Evolutionary conservation across 30 jellyfish, hydroid and myxozoan species (phyloP).

Genomic region (Hydractinia symbiolongicarpus): DNA sequence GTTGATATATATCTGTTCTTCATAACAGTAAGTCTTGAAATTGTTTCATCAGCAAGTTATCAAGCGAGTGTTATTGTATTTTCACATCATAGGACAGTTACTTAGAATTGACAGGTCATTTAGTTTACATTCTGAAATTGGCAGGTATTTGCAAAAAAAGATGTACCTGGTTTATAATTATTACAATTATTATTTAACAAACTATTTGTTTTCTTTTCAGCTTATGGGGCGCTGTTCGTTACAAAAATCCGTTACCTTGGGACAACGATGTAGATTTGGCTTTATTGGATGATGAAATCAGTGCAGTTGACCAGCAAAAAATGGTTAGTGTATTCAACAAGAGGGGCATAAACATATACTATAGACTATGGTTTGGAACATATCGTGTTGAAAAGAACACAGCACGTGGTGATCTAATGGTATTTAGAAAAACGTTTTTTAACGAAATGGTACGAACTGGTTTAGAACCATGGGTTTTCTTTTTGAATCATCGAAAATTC

Average conservation of each 20-base stretch:
- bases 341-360: slow-evolving; percentile 35
- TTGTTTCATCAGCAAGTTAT: too few species aligned
- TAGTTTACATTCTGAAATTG: too few species aligned
- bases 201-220: slow-evolving; percentile 11
- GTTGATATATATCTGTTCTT: too few species aligned
- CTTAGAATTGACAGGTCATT: too few species aligned
- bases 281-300: slow-evolving; percentile 45
- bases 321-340: slow-evolving; percentile 26
- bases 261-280: slow-evolving; percentile 69
- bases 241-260: slow-evolving; percentile 72
- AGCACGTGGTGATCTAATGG: slow-evolving; percentile 68
- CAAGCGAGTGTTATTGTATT: too few species aligned
- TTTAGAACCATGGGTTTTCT: slow-evolving; percentile 56
- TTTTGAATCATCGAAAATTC: slow-evolving; percentile 50
- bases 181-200: neutral
- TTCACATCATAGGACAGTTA: too few species aligned
- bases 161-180: neutral
- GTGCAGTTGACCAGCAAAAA: slow-evolving; percentile 22
- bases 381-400: slow-evolving; percentile 38
- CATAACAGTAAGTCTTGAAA: too few species aligned
- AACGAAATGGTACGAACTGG: slow-evolving; percentile 57
- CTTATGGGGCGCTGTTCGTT: slow-evolving; percentile 79
- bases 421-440: slow-evolving; percentile 26
- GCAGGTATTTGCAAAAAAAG: neutral
- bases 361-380: slow-evolving; percentile 74